These are phyloP conservation scores for Megalops atlanticus DNA, from an alignment of 2,113 vertebrate genomes.

Conservation along the genomic window DNA sequence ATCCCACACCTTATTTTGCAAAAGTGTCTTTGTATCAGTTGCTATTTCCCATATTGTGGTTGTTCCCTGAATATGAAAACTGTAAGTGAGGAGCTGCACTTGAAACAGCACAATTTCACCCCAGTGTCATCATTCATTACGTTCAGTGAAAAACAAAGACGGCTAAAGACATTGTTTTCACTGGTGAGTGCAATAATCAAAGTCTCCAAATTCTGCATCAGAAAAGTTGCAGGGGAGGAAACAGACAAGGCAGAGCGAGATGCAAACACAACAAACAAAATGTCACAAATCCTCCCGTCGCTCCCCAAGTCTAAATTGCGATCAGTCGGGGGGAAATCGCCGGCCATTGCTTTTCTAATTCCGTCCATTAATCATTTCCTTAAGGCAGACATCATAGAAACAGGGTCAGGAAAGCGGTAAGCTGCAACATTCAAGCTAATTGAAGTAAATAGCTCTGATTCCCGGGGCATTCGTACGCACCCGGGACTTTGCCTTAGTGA, in stretches of 20 bases:
- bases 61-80: neutral
- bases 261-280: no score
- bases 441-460: constrained; percentile 22
- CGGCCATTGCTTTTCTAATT: constrained; percentile 1
- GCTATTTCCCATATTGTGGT: neutral
- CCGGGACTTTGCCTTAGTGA: neutral
- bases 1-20: neutral
- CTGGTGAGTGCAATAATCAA: neutral
- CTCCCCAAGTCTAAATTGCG: constrained; percentile 1
- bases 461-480: neutral
- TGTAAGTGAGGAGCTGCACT: neutral
- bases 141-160: neutral
- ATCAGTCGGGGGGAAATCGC: constrained; percentile 9
- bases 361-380: constrained; percentile 25
- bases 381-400: constrained; percentile 26
- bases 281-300: neutral
- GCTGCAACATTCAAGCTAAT: constrained; percentile 17
- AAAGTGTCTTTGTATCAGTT: neutral
- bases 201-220: neutral
- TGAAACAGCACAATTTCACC: neutral
- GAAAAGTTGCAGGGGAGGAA: neutral
- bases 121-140: neutral
- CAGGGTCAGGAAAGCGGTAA: constrained; percentile 12
- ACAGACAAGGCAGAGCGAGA: no score
- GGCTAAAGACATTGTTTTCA: neutral